These are phyloP conservation scores for Choloepus hoffmanni DNA, from an alignment of 2,113 vertebrate species.

Conservation along the genomic window DNA sequence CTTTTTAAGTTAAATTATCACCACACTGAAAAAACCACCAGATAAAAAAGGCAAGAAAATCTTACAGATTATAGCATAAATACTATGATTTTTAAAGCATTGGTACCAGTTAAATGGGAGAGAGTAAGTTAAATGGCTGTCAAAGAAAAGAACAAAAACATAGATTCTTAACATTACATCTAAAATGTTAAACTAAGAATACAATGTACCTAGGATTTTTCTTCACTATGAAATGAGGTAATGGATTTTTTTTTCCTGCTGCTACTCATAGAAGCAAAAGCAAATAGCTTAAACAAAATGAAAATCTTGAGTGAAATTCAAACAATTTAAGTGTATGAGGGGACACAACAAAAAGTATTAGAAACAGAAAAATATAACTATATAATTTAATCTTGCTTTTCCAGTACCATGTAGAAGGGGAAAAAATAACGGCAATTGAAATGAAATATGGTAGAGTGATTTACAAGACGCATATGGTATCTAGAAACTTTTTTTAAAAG, in stretches of 20 bases:
- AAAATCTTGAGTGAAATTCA: constrained; percentile 58
- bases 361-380: constrained; percentile 38
- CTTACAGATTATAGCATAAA: neutral
- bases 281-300: constrained; percentile 35
- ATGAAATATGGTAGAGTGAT: constrained; percentile 31
- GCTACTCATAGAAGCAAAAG: constrained; percentile 33
- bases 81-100: neutral
- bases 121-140: neutral
- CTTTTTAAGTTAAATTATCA: constrained; percentile 53
- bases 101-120: neutral
- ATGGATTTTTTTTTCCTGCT: constrained; percentile 36
- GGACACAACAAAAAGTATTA: constrained; percentile 16
- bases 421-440: constrained; percentile 31
- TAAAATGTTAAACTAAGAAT: constrained; percentile 19
- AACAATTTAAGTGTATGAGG: constrained; percentile 36
- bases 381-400: constrained; percentile 44
- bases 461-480: constrained; percentile 13
- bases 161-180: neutral
- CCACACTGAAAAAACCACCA: neutral
- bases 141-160: neutral
- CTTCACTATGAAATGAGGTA: constrained; percentile 6
- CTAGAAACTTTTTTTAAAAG: constrained; percentile 36
- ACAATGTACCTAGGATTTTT: constrained; percentile 16
- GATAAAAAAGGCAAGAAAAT: constrained; percentile 40
- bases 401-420: neutral